Evolutionary conservation across 2,888 invertebrate species (phyloP).

Genomic region (Pseudoips prasinana): DNA sequence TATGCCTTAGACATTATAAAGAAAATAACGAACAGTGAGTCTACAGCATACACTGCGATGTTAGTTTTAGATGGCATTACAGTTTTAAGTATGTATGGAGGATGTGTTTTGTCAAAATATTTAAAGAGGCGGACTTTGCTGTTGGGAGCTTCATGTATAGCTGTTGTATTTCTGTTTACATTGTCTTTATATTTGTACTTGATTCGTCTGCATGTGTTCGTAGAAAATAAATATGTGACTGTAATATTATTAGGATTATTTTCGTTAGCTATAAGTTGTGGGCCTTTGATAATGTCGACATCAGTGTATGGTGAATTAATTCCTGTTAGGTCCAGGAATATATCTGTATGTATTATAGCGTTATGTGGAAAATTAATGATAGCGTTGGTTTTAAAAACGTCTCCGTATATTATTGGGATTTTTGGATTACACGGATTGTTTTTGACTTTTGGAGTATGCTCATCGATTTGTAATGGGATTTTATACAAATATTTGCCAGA

Average conservation of each 20-base stretch:
- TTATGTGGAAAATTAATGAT: constrained; percentile 9
- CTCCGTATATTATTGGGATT: constrained; percentile 34
- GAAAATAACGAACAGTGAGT: constrained; percentile 39
- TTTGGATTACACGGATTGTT: constrained; percentile 38
- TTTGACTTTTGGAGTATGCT: constrained; percentile 31
- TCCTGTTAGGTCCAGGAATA: constrained; percentile 35
- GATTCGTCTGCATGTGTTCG: constrained; percentile 22
- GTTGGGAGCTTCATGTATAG: constrained; percentile 27
- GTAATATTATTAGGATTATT: constrained; percentile 29
- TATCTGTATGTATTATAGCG: constrained; percentile 25
- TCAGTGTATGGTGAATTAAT: constrained; percentile 38
- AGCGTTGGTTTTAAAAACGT: constrained; percentile 26
- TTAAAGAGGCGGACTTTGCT: constrained; percentile 37
- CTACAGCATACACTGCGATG: constrained; percentile 45
- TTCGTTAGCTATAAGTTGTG: constrained; percentile 40
- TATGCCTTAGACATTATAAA: constrained; percentile 50
- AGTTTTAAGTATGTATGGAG: constrained; percentile 41
- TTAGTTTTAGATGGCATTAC: constrained; percentile 49
- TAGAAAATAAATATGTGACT: constrained; percentile 33
- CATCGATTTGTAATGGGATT: constrained; percentile 18
- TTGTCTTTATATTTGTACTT: constrained; percentile 39
- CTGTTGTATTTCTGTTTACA: constrained; percentile 27
- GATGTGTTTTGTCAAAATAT: constrained; percentile 29
- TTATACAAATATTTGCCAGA: constrained; percentile 45
- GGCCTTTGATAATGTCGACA: constrained; percentile 35